Evolutionary conservation across 2,888 invertebrate genomes (phyloP).

Genomic region (Acanthopleura granulata): DNA sequence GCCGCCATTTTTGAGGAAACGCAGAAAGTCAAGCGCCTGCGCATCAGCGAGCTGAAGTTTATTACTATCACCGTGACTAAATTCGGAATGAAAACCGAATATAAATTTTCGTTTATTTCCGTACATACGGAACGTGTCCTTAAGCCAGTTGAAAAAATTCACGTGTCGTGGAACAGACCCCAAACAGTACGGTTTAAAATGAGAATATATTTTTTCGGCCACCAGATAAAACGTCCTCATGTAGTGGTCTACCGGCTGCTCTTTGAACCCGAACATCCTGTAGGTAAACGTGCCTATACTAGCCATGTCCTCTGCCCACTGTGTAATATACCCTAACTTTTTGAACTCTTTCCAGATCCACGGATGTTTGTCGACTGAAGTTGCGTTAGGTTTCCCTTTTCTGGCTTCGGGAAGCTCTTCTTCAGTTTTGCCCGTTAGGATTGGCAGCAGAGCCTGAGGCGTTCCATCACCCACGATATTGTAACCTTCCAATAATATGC

Average conservation of each 20-base stretch:
- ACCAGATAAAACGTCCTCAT: conserved; percentile 82
- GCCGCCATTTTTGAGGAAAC: conserved; percentile 74
- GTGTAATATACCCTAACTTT: conserved; percentile 74
- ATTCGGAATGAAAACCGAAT: conserved; percentile 90
- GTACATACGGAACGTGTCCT: conserved; percentile 76
- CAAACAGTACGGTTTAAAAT: conserved; percentile 73
- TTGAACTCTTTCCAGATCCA: conserved; percentile 88
- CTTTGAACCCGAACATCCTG: conserved; percentile 86
- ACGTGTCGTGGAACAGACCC: conserved; percentile 81
- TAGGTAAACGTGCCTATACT: conserved; percentile 90
- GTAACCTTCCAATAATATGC: conserved; percentile 77
- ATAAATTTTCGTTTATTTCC: conserved; percentile 81
- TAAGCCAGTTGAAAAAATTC: conserved; percentile 68
- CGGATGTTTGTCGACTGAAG: conserved; percentile 82
- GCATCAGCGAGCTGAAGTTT: conserved; percentile 83
- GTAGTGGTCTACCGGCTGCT: conserved; percentile 91
- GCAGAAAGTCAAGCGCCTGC: conserved; percentile 75
- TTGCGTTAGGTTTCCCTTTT: conserved; percentile 75
- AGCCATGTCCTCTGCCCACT: conserved; percentile 89
- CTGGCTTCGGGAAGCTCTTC: conserved; percentile 90
- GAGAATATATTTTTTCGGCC: conserved; percentile 70
- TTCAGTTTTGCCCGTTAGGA: conserved; percentile 84
- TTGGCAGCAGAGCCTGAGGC: conserved; percentile 82
- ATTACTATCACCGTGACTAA: conserved; percentile 89
- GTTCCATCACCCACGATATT: conserved; percentile 72